Evolutionary conservation across 1,140 invertebrate species (phyloP), one percentile per base, ranked within the genome.

Genomic region (Drosophila repleta): DNA sequence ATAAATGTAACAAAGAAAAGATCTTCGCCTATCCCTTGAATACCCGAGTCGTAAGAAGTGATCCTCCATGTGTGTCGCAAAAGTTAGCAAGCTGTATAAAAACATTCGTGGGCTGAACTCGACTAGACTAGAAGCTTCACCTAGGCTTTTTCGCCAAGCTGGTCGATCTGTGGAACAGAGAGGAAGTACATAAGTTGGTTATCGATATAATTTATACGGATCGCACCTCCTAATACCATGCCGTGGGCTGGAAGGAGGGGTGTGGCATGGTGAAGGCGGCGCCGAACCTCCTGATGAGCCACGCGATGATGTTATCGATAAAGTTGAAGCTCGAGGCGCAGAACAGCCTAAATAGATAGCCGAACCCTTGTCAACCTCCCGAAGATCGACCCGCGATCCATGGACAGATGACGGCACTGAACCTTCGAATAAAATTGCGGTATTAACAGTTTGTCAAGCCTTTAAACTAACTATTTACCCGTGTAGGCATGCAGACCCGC

Each of bases 401-500:
- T 94, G 94, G 53, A 95, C 94, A 45, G 94, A 94, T 32, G 94
- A 94, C 39, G 94, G 94, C 11, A 94, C 93, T 21, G 93, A 94
- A 62, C 92, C 93, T 92, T 29, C 29, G 45, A 10, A 24, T 35
- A 0, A 13, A 2, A n/a, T 20, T 10, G 15, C 13, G 1, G 63
- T 53, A 11, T 39, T 37, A 21, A 20, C 32, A 15, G 3, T 3
- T 39, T 7, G 2, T 17, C 7, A 7, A 4, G 0, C 5, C 1
- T 10, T 5, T 10, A 0, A 18, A 18, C 18, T 2, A 43, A 8
- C 8, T 0, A 46, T 35, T 53, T 91, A 91, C 95, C 95, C 57
- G 95, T 96, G 79, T 96, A 96, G 74, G 94, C 95, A 81, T 95
- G 94, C 18, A 96, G 92, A 7, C 95, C 95, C 10, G 95, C 95